These are phyloP conservation scores for Orchestes rusci DNA, from an alignment of 2,888 invertebrate species.

Conservation along the genomic window DNA sequence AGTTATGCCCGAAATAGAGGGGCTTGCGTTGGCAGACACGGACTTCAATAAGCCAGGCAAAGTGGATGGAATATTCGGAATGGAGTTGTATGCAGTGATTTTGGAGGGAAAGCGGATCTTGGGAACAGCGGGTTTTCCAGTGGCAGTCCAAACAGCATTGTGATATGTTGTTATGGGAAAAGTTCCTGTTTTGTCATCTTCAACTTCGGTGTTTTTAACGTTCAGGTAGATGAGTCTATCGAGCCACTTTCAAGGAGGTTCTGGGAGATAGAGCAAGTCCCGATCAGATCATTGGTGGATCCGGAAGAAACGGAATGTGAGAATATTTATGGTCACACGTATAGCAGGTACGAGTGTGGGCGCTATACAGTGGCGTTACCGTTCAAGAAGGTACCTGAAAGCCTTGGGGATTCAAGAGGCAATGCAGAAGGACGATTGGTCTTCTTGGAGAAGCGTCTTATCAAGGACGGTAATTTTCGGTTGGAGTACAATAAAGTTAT, in stretches of 20 bases:
- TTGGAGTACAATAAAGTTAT: too few relatives aligned
- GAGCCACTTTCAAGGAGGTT: not conserved
- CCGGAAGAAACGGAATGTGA: too few relatives aligned
- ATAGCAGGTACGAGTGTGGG: not conserved
- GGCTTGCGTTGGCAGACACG: too few relatives aligned
- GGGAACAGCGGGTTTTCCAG: too few relatives aligned
- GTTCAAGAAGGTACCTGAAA: not conserved
- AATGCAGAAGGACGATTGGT: not conserved
- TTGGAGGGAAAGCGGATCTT: too few relatives aligned
- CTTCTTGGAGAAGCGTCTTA: not conserved
- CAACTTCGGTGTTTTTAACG: not conserved
- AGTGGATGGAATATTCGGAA: too few relatives aligned
- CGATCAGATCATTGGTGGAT: not conserved
- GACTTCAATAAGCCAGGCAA: too few relatives aligned
- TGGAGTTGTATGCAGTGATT: too few relatives aligned
- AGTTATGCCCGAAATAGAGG: too few relatives aligned
- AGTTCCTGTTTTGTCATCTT: too few relatives aligned
- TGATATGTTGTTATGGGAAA: not conserved
- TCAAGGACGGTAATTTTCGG: too few relatives aligned
- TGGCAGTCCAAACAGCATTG: too few relatives aligned
- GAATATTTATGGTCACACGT: not conserved
- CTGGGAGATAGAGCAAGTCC: not conserved
- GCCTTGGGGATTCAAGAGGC: not conserved
- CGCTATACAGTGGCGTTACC: not conserved
- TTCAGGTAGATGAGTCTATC: not conserved